Conservation (phyloP, 2,113 vertebrate genomes). For the Lophotis ruficrista region DNA sequence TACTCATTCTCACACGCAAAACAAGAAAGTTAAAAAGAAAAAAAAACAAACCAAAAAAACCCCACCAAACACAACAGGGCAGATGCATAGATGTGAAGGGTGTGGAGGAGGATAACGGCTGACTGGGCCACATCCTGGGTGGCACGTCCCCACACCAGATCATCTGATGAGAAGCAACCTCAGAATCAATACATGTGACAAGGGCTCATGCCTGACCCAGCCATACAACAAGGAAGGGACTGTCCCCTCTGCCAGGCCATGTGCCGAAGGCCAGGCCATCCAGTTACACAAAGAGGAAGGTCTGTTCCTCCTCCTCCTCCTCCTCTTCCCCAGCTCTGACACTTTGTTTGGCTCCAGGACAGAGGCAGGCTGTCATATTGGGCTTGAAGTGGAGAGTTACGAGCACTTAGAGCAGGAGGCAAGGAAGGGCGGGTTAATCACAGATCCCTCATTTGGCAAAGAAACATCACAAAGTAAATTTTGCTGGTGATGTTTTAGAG, state of each 20-base stretch:
- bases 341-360: not conserved
- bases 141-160: not conserved
- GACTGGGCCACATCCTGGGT: not conserved
- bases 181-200: not conserved
- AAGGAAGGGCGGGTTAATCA: not conserved
- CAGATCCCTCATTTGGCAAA: not conserved
- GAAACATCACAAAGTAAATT: not conserved
- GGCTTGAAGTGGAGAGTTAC: not conserved
- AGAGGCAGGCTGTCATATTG: not conserved
- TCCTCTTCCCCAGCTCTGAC: not conserved
- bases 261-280: accelerated
- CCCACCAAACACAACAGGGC: not conserved
- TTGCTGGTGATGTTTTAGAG: not conserved
- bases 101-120: not conserved
- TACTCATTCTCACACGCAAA: not conserved
- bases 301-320: not conserved
- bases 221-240: not conserved
- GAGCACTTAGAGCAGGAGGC: not conserved
- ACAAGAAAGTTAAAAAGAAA: not conserved
- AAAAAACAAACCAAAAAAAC: too few species aligned
- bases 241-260: not conserved
- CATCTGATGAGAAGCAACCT: not conserved
- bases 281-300: not conserved
- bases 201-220: not conserved
- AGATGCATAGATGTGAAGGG: not conserved